Base-by-base conservation (phyloP, 2,797 vertebrate genomes). In the Sylvilagus floridanus region DNA sequence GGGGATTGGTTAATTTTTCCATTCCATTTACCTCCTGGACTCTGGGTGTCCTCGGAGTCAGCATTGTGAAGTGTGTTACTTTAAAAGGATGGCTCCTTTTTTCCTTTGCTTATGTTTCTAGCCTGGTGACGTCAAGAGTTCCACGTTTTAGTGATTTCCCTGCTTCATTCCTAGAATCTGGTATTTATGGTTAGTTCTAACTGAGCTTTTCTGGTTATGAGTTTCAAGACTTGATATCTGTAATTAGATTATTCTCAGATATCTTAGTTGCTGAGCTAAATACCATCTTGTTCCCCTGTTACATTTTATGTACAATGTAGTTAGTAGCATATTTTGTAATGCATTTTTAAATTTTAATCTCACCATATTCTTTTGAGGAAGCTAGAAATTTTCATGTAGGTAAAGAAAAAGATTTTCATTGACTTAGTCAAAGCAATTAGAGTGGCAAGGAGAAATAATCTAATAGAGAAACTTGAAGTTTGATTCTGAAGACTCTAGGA, bases 361-460 rank as follows among this genome's bases (percentile, higher is more conserved):
- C 28, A 76, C n/a, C 12, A 57, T 16, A 37, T 42, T 85, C 62
- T 72, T 1, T 69, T 78, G n/a, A 75, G 11, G 69, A 84, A 4
- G 37, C 85, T 83, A 54, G 16, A n/a, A 42, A 79, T 96, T 84
- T 9, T 91, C 35, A 69, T 65, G 91, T 81, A 30, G 35, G 26
- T 62, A 62, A 66, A 52, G 30, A 88, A 81, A 94, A 65, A 81
- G 13, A 47, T 83, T 81, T 92, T 92, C 50, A 54, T 3, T 54
- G 37, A 93, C 76, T 75, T 94, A 3, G 76, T 95, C 24, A 92
- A 83, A 93, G n/a, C 14, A 60, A n/a, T 54, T 30, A 22, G 63
- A 5, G 11, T 88, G 73, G 7, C 75, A 85, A 77, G 77, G 54
- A 69, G 22, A 88, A 84, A 47, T 60, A 35, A 11, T 94, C 24